Evolutionary conservation across 2,797 vertebrate genomes (phyloP), one percentile per base, ranked within the genome.

Genomic region (Sebastes iracundus): DNA sequence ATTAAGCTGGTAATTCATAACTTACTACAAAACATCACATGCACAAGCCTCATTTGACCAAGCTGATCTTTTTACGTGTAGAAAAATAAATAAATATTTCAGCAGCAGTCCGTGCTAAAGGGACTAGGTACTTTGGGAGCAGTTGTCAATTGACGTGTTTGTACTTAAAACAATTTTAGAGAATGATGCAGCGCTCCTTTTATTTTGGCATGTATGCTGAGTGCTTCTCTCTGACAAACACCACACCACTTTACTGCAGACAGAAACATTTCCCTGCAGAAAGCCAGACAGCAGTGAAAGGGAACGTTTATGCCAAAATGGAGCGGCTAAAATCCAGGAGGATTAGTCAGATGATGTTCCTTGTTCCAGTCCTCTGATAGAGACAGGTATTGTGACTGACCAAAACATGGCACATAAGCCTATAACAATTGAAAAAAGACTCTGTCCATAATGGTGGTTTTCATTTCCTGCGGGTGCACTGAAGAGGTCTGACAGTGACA

Each of bases 401-500:
- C 13, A 14, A 77, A 77, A 77, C 32, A 25, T 18, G 38, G 20
- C 72, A 72, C 20, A 28, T 35, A 27, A 10, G 60, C 20, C 53
- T 46, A 2, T 22, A 38, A 59, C 30, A 53, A 33, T 10, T 28
- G 28, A 59, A 85, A 85, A 82, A 18, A 82, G 59, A 22, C 35
- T 33, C 46, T 10, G 55, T 70, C 72, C 16, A 16, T 65, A 53
- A 73, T 32, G 72, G 60, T 28, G 14, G 77, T 13, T 60, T 76
- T 83, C 46, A 75, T 87, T 85, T 85, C 81, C 85, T 32, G 46
- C 11, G 23, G 79, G 52, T 52, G 70, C 2, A 16, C 28, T 18
- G 76, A 81, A 35, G 60, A 66, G 72, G 63, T 79, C 42, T 72
- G 86, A 89, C 84, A 83, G 81, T 90, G 86, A 90, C 79, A 66